These are phyloP conservation scores for Danionella dracula DNA, from an alignment of 2,797 vertebrate genomes.

Conservation along the genomic window DNA sequence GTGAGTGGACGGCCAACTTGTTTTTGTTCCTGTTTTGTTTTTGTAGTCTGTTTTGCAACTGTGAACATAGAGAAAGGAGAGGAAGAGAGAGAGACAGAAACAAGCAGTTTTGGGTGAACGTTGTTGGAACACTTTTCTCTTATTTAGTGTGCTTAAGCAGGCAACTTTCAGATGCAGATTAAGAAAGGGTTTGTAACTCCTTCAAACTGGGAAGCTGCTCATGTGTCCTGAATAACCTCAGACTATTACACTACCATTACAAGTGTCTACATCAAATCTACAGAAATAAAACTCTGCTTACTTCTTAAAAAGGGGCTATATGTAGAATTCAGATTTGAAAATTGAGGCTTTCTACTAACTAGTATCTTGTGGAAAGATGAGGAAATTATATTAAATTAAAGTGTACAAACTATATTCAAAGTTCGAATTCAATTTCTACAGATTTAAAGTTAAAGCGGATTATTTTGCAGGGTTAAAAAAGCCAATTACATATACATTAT, in stretches of 20 bases:
- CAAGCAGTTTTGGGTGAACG: constrained; percentile 74
- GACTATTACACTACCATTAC: not conserved
- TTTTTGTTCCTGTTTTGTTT: constrained; percentile 69
- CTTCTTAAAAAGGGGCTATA: not conserved
- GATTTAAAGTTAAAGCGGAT: no score
- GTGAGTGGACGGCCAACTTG: constrained; percentile 65
- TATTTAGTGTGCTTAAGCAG: constrained; percentile 61
- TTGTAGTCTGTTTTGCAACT: constrained; percentile 81
- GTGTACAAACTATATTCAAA: no score
- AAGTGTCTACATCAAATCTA: not conserved
- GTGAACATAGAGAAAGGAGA: constrained; percentile 74
- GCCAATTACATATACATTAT: no score
- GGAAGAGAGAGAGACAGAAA: constrained; percentile 67
- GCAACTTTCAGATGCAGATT: constrained; percentile 54
- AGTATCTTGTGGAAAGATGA: no score
- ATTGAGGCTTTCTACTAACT: no score
- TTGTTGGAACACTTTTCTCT: constrained; percentile 54
- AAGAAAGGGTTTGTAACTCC: constrained; percentile 9
- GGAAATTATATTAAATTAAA: no score
- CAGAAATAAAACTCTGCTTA: not conserved
- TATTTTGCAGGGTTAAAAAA: no score
- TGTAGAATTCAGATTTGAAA: not conserved
- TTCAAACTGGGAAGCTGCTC: not conserved
- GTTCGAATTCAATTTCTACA: no score
- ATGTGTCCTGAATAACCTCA: not conserved